Base-by-base conservation (phyloP, 2,888 invertebrate genomes). In the Apodemia mormo region DNA sequence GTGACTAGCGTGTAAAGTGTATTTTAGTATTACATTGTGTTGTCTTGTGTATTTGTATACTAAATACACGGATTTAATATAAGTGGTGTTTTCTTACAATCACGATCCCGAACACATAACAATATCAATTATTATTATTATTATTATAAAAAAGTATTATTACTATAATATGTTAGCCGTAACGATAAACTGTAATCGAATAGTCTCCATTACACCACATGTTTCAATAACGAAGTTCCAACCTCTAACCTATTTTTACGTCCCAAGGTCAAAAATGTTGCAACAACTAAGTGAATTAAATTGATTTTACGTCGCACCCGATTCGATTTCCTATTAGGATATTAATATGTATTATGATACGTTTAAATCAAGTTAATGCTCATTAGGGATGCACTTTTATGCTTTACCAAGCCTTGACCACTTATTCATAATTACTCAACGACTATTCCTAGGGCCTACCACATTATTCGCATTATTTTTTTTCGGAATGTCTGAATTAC, bases 251-350 rank as follows among this genome's bases (percentile, higher is more conserved):
- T 43, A 68, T 54, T 52, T 69, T 65, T 65, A 69, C 56, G n/a
- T n/a, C 12, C 45, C 70, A 43, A 67, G 65, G 67, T 29, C 30
- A 61, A 40, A 61, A 68, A 33, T 54, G 67, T 8, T 69, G 69
- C 69, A 69, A n/a, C 69, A 69, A n/a, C 54, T 69, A 69, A 69
- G 69, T 69, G 69, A 43, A 69, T 69, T 69, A 69, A 54, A 69
- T 69, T 43, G 69, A 69, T 66, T 56, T 67, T 33, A n/a, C 52
- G 52, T 30, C 45, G 66, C 40, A n/a, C 10, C 8, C 54, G 14
- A 52, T n/a, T 54, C 33, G 49, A 45, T 37, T 67, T 33, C 49
- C 33, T 40, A 45, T 65, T 65, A 40, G 37, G 37, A 65, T 65
- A 40, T 65, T 45, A 45, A 22, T 22, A 22, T 22, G 14, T 40